Conservation (phyloP, 2,797 vertebrate species). For the Artibeus lituratus region DNA sequence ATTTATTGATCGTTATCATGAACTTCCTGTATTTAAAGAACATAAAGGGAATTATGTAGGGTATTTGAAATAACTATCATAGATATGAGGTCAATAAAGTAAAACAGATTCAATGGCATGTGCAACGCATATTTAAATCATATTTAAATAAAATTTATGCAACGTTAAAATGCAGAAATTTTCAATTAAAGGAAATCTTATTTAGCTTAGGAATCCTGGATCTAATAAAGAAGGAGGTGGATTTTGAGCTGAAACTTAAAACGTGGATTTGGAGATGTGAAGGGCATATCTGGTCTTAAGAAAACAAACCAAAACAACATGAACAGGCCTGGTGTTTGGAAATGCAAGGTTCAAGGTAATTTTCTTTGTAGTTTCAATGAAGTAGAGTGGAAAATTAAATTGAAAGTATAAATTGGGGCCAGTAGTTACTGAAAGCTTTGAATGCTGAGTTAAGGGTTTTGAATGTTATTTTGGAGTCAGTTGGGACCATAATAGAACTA, state of each 20-base stretch:
- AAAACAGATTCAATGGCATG: background rate
- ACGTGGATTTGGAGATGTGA: background rate
- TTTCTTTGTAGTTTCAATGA: background rate
- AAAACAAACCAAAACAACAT: background rate
- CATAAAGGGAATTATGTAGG: background rate
- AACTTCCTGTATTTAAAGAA: background rate
- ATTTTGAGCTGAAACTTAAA: background rate
- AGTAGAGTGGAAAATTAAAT: background rate
- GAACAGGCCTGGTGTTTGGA: background rate
- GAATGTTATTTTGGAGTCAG: background rate
- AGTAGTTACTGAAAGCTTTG: constrained; percentile 1
- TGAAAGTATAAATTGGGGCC: background rate
- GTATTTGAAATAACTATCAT: background rate
- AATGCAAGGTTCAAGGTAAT: background rate
- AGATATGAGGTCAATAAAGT: background rate
- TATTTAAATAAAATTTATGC: too few species aligned
- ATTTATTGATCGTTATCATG: background rate
- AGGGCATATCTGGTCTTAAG: background rate
- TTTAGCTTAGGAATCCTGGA: background rate
- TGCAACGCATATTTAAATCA: background rate
- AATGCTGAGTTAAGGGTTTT: constrained; percentile 17
- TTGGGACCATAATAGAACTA: background rate
- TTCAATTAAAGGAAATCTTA: background rate
- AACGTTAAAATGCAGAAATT: background rate
- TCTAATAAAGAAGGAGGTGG: background rate